Evolutionary conservation across 2,113 vertebrate genomes (phyloP).

Genomic region (Nesogale talazaci): DNA sequence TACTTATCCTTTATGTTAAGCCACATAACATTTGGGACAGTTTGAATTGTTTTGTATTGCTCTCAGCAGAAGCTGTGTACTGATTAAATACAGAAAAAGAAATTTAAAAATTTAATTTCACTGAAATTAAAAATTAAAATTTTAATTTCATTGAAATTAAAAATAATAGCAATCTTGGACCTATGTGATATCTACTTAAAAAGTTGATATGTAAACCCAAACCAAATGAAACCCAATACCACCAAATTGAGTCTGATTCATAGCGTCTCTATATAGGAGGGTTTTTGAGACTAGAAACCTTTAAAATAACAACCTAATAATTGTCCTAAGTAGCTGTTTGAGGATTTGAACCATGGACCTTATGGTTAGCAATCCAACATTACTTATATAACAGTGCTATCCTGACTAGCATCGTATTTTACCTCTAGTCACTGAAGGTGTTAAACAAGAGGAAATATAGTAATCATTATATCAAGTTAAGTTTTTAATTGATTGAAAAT

Average conservation of each 20-base stretch:
- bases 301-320: too few relatives aligned
- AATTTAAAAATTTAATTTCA: too few relatives aligned
- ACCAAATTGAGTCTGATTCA: too few relatives aligned
- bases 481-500: background rate
- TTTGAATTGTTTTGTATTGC: background rate
- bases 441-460: background rate
- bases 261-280: too few relatives aligned
- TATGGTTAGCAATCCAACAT: too few relatives aligned
- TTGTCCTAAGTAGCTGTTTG: too few relatives aligned
- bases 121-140: too few relatives aligned
- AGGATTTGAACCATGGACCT: too few relatives aligned
- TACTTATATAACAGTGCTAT: too few relatives aligned
- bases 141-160: background rate
- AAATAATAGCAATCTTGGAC: background rate
- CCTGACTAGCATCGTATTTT: too few relatives aligned
- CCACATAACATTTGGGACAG: background rate
- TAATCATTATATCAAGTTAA: slow-evolving; percentile 1
- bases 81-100: background rate
- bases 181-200: background rate
- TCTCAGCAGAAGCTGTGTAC: background rate
- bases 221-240: too few relatives aligned
- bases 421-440: background rate
- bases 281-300: too few relatives aligned
- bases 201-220: background rate
- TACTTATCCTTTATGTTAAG: background rate